Evolutionary conservation across 2,797 vertebrate species (phyloP).

Genomic region (Aphelocoma californica): DNA sequence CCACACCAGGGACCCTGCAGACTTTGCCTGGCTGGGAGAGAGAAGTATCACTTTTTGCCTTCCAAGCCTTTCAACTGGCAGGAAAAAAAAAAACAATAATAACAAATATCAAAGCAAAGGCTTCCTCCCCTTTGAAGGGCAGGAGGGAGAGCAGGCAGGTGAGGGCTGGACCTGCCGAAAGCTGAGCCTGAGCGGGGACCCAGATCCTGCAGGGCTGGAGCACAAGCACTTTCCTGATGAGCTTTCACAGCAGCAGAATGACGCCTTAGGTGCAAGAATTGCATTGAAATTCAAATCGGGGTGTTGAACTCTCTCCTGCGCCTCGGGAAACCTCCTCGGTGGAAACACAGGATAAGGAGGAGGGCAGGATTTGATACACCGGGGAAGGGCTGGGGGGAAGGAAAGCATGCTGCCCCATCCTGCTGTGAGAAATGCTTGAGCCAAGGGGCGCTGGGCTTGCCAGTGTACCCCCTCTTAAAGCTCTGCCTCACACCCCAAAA

Average conservation of each 20-base stretch:
- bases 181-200: not conserved
- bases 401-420: not conserved
- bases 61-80: not conserved
- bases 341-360: not conserved
- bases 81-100: not conserved
- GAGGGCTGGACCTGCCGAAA: rapidly evolving
- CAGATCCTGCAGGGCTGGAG: not conserved
- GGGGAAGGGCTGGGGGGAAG: not conserved
- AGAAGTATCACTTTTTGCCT: not conserved
- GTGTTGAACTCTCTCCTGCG: not conserved
- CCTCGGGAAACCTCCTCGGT: not conserved
- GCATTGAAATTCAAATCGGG: not conserved
- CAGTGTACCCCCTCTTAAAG: not conserved
- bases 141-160: not conserved
- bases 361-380: not conserved
- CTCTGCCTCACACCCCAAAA: not conserved
- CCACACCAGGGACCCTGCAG: not conserved
- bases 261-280: not conserved
- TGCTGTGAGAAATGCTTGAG: not conserved
- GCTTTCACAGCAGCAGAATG: conserved; percentile 8
- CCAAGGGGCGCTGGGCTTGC: rapidly evolving
- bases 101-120: conserved; percentile 1
- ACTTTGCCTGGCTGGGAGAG: not conserved
- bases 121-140: not conserved
- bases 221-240: not conserved